Evolutionary conservation across 2,888 invertebrate genomes (phyloP).

Genomic region (Yponomeuta sedellus): DNA sequence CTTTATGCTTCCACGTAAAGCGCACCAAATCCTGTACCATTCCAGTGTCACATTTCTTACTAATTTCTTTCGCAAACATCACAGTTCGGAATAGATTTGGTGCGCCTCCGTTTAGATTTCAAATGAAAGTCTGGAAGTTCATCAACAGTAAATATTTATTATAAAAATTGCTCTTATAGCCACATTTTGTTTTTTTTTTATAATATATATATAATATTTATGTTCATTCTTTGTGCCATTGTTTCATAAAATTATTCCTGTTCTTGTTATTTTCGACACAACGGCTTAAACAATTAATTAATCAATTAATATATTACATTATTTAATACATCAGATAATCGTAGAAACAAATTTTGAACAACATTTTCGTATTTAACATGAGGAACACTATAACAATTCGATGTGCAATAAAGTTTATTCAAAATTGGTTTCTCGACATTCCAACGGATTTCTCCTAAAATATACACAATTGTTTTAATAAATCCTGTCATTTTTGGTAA

Average conservation of each 20-base stretch:
- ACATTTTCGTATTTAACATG: slow-evolving; percentile 41
- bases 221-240: slow-evolving; percentile 76
- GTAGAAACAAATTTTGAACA: slow-evolving; percentile 59
- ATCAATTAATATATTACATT: slow-evolving; percentile 63
- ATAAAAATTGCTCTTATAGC: slow-evolving; percentile 77
- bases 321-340: slow-evolving; percentile 66
- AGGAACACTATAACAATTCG: slow-evolving; percentile 73
- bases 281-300: slow-evolving; percentile 63
- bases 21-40: too few species aligned
- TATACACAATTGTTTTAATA: slow-evolving; percentile 70
- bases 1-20: too few species aligned
- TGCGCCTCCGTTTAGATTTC: neutral
- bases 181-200: slow-evolving; percentile 70
- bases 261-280: slow-evolving; percentile 74
- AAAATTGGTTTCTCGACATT: slow-evolving; percentile 56
- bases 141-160: slow-evolving; percentile 78
- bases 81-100: too few species aligned
- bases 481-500: slow-evolving; percentile 77
- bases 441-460: slow-evolving; percentile 63
- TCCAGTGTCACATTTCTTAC: too few species aligned
- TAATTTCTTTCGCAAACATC: too few species aligned
- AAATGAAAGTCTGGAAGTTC: slow-evolving; percentile 59
- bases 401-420: slow-evolving; percentile 61
- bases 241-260: slow-evolving; percentile 77
- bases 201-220: slow-evolving; percentile 76